These are phyloP conservation scores for Oncorhynchus masou DNA, from an alignment of 2,113 vertebrate species.

Conservation along the genomic window DNA sequence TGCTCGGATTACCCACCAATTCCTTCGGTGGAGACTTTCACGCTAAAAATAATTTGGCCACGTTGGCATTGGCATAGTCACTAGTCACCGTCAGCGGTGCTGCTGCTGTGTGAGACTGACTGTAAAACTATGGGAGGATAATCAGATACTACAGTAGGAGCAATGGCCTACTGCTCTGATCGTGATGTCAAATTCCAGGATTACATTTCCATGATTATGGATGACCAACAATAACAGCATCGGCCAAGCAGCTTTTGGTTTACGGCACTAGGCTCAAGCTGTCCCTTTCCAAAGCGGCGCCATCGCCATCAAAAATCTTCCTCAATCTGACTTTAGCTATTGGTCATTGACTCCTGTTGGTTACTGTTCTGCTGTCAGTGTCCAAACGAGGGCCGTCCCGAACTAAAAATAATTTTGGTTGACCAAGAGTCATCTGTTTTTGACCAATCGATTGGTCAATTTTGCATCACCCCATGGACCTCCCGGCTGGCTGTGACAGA, in stretches of 20 bases:
- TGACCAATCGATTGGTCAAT: no score
- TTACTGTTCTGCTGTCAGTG: neutral
- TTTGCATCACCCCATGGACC: no score
- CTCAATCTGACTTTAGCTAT: constrained; percentile 22
- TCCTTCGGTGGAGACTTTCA: constrained; percentile 68
- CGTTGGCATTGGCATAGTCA: constrained; percentile 31
- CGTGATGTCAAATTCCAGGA: constrained; percentile 59
- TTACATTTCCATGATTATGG: constrained; percentile 49
- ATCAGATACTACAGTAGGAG: constrained; percentile 25
- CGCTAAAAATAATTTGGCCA: constrained; percentile 78
- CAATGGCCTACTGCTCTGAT: constrained; percentile 29
- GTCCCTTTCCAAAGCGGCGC: constrained; percentile 38
- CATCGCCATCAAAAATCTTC: constrained; percentile 39
- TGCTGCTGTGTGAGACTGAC: constrained; percentile 9
- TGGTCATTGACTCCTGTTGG: constrained; percentile 40
- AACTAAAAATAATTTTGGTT: no score
- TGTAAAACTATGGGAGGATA: constrained; percentile 29
- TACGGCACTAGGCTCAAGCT: constrained; percentile 27
- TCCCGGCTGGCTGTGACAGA: no score
- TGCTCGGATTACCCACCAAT: constrained; percentile 72
- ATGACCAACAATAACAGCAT: constrained; percentile 7
- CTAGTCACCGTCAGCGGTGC: constrained; percentile 47
- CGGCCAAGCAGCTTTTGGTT: constrained; percentile 2
- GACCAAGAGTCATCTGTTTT: no score
- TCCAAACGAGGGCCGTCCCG: neutral